Evolutionary conservation across 1,140 invertebrate species (phyloP).

Genomic region (Lordiphosa stackelbergi): DNA sequence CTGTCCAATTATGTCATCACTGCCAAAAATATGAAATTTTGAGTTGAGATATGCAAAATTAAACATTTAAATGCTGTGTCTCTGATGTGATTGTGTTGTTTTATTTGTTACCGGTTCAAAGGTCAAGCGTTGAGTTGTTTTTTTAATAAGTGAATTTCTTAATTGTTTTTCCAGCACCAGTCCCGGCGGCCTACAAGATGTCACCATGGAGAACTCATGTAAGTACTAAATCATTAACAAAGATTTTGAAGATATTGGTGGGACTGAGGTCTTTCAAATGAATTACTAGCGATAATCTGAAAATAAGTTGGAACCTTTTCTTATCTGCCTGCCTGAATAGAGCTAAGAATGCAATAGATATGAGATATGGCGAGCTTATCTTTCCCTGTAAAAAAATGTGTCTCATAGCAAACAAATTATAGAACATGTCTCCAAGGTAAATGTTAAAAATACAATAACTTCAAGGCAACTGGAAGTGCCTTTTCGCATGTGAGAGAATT

Average conservation of each 20-base stretch:
- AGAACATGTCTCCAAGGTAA: too few relatives aligned
- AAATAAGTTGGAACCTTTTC: too few relatives aligned
- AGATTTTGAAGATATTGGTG: not conserved
- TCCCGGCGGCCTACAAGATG: constrained; percentile 79
- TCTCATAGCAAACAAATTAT: too few relatives aligned
- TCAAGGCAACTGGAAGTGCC: too few relatives aligned
- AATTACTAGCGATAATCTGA: too few relatives aligned
- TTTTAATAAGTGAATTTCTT: constrained; percentile 45
- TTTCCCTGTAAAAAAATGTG: too few relatives aligned
- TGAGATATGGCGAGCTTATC: too few relatives aligned
- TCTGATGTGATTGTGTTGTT: constrained; percentile 19
- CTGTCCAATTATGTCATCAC: constrained; percentile 40
- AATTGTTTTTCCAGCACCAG: constrained; percentile 78
- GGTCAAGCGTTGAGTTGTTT: constrained; percentile 12
- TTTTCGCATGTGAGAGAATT: too few relatives aligned
- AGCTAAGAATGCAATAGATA: too few relatives aligned
- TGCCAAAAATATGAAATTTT: constrained; percentile 41
- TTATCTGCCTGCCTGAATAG: too few relatives aligned
- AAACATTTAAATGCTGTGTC: constrained; percentile 31
- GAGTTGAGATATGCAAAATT: constrained; percentile 28
- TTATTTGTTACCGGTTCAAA: constrained; percentile 23
- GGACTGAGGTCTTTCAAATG: too few relatives aligned
- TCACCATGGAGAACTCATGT: constrained; percentile 78
- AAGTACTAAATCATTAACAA: constrained; percentile 25
- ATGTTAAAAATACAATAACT: too few relatives aligned